A percentile compares a stretch with the other conserved stretches of the same genome.
Conservation (phyloP, 2,888 invertebrate genomes). For the Belgica antarctica region DNA sequence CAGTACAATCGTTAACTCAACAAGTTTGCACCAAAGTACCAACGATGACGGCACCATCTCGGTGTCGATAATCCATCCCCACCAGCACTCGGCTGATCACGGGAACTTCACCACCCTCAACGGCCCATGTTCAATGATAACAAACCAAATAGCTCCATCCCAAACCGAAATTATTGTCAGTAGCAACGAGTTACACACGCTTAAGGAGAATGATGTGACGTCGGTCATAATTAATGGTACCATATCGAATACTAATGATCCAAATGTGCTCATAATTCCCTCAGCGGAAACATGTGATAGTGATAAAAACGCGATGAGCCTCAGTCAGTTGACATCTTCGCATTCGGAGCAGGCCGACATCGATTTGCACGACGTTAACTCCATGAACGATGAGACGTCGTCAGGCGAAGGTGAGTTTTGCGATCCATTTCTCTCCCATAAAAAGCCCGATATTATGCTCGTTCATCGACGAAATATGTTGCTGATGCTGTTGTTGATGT, state of each 20-base stretch:
- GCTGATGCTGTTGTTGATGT: slow-evolving; percentile 9
- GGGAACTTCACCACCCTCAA: not conserved
- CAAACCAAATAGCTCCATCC: slow-evolving; percentile 35
- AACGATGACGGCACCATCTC: slow-evolving; percentile 17
- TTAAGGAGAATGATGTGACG: slow-evolving; percentile 27
- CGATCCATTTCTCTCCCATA: not conserved
- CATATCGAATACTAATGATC: slow-evolving; percentile 31
- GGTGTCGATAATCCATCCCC: slow-evolving; percentile 29
- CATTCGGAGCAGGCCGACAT: slow-evolving; percentile 21
- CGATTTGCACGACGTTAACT: slow-evolving; percentile 24
- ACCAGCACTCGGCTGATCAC: not conserved
- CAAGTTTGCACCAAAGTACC: slow-evolving; percentile 37
- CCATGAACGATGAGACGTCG: slow-evolving; percentile 26
- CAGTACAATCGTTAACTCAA: slow-evolving; percentile 17
- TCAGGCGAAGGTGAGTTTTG: slow-evolving; percentile 33
- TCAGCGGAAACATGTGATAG: slow-evolving; percentile 24
- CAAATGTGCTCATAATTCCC: slow-evolving; percentile 31
- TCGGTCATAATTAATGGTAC: slow-evolving; percentile 34
- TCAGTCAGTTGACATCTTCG: slow-evolving; percentile 16
- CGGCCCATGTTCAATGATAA: not conserved
- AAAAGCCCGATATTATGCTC: not conserved
- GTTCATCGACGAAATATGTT: not conserved
- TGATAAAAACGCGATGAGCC: not conserved
- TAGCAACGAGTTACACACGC: slow-evolving; percentile 16
- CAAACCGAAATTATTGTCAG: slow-evolving; percentile 39